These are phyloP conservation scores for Sphaerophoria rueppellii DNA, from an alignment of 2,888 invertebrate genomes.

Conservation along the genomic window DNA sequence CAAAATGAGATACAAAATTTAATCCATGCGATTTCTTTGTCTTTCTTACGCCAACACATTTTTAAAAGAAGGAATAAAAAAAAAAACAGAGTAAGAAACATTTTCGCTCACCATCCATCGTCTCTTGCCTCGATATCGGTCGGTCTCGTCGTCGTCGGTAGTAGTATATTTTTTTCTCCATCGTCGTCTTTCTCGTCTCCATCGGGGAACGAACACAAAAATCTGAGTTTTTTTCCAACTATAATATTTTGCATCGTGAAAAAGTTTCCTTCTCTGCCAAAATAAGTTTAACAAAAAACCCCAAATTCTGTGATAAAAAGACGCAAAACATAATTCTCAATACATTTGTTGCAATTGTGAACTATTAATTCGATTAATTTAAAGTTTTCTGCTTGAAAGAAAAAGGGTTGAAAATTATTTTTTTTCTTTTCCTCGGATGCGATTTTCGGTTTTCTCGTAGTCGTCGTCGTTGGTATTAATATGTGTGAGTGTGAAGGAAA, in stretches of 20 bases:
- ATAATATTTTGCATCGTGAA: constrained; percentile 73
- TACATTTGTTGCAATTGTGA: constrained; percentile 11
- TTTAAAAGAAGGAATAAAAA: not conserved
- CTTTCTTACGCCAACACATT: constrained; percentile 51
- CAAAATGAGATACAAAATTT: constrained; percentile 10
- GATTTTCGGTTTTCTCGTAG: constrained; percentile 61
- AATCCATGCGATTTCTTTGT: constrained; percentile 50
- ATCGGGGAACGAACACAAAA: constrained; percentile 59
- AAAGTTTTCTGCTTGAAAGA: constrained; percentile 40
- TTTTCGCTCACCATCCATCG: constrained; percentile 56
- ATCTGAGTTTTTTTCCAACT: constrained; percentile 60
- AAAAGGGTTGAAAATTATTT: constrained; percentile 62
- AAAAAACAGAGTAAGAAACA: constrained; percentile 26
- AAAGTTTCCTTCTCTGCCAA: constrained; percentile 64
- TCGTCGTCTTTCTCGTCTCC: constrained; percentile 48
- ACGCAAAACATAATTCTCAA: constrained; percentile 33
- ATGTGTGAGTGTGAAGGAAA: constrained; percentile 24
- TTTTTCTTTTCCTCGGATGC: constrained; percentile 47
- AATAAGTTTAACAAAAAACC: constrained; percentile 54
- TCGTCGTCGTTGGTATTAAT: constrained; percentile 41
- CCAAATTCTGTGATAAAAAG: constrained; percentile 62
- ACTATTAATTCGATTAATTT: constrained; percentile 42
- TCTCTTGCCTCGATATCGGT: not conserved
- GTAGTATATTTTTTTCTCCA: constrained; percentile 49
- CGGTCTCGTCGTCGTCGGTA: constrained; percentile 17